phyloP scores from a whole-genome alignment of 2,888 invertebrate genomes.

The Mongoloraphidia duomilia region DNA sequence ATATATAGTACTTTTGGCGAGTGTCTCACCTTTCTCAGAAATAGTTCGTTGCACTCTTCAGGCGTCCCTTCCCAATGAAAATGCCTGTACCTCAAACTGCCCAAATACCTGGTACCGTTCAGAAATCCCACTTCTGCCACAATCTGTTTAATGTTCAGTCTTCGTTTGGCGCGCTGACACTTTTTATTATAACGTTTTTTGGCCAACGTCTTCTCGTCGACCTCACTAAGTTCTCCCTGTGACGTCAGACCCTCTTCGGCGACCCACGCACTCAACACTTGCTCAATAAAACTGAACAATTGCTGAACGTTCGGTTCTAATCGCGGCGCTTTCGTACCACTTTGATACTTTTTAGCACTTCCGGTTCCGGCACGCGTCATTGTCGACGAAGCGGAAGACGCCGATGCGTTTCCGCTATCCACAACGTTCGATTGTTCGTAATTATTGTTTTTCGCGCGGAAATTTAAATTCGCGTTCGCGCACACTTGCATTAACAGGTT shows the following conservation, averaged over 20 bases:
- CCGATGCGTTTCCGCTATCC: conserved; percentile 23
- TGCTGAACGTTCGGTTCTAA: conserved; percentile 67
- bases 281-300: conserved; percentile 68
- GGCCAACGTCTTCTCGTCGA: conserved; percentile 48
- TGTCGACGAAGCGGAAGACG: conserved; percentile 22
- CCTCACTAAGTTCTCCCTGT: conserved; percentile 59
- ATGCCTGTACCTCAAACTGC: conserved; percentile 58
- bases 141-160: conserved; percentile 47
- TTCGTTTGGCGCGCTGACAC: conserved; percentile 47
- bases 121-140: conserved; percentile 56
- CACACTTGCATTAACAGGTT: conserved; percentile 60
- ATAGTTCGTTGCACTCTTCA: conserved; percentile 76
- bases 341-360: conserved; percentile 20
- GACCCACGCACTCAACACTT: conserved; percentile 65
- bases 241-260: conserved; percentile 57
- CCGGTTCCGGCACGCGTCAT: conserved; percentile 24
- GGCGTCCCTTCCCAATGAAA: conserved; percentile 77
- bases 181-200: conserved; percentile 44
- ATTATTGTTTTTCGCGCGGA: conserved; percentile 22
- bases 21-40: conserved; percentile 62
- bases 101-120: conserved; percentile 44
- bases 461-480: conserved; percentile 47
- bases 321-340: conserved; percentile 33
- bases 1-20: no score
- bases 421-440: conserved; percentile 2